Conservation (phyloP, 2,113 vertebrate genomes). For the Platichthys flesus region DNA sequence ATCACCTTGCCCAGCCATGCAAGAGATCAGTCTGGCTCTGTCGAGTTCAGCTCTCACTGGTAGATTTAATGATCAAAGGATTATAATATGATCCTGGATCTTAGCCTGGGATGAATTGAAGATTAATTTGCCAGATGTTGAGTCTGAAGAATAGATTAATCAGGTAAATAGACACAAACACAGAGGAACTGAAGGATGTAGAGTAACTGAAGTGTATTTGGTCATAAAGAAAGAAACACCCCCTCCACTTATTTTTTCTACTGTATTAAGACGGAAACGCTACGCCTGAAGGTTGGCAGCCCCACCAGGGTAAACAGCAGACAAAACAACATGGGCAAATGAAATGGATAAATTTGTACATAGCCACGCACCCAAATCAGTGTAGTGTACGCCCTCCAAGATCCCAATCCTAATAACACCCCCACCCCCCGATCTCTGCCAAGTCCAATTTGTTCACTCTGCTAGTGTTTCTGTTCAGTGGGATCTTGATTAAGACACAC, state of each 20-base stretch:
- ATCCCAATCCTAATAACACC: conserved; percentile 61
- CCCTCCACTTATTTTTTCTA: background rate
- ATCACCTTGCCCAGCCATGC: conserved; percentile 59
- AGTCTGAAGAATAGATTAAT: conserved; percentile 21
- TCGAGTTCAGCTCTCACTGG: conserved; percentile 45
- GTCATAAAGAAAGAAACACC: conserved; percentile 5
- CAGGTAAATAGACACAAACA: conserved; percentile 33
- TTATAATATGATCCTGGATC: conserved; percentile 57
- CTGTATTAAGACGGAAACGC: conserved; percentile 27
- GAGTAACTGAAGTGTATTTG: conserved; percentile 14
- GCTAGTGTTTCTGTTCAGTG: conserved; percentile 53
- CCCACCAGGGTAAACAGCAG: conserved; percentile 47
- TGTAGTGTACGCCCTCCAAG: conserved; percentile 33
- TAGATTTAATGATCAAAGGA: conserved; percentile 63
- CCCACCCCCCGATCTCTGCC: conserved; percentile 43
- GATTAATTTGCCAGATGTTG: conserved; percentile 45
- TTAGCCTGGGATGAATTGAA: conserved; percentile 55
- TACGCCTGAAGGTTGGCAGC: conserved; percentile 19
- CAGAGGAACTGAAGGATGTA: background rate
- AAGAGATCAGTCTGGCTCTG: conserved; percentile 60
- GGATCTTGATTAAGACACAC: conserved; percentile 72
- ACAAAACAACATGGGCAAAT: conserved; percentile 54
- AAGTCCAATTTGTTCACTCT: conserved; percentile 62
- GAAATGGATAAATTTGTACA: conserved; percentile 46
- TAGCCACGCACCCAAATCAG: conserved; percentile 29